A percentile compares a stretch with the other conserved stretches of the same genome.
phyloP scores from a whole-genome alignment of 2,113 vertebrate genomes.

The Vulpes lagopus region DNA sequence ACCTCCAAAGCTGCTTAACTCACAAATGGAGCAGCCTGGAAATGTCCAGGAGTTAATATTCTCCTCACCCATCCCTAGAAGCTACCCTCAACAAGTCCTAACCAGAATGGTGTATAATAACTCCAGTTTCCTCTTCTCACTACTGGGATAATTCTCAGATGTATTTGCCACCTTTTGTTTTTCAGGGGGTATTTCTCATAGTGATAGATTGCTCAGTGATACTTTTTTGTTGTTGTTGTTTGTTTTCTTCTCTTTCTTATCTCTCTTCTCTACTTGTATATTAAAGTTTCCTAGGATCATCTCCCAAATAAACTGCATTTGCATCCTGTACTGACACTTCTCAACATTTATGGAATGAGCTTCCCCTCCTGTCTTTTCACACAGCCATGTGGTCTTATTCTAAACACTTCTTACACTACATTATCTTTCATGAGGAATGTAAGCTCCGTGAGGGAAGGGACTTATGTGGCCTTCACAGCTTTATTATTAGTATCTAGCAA shows the following conservation, averaged over 20 bases:
- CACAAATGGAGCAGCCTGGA: not conserved
- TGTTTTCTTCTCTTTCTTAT: not conserved
- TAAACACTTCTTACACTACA: not conserved
- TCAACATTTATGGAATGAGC: not conserved
- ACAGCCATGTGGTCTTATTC: not conserved
- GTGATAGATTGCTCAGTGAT: not conserved
- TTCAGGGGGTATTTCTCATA: not conserved
- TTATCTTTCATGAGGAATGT: not conserved
- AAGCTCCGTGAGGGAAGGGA: not conserved
- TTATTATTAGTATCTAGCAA: not conserved
- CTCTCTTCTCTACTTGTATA: not conserved
- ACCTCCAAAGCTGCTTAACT: not conserved
- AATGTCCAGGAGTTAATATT: constrained; percentile 51
- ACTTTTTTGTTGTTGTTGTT: not conserved
- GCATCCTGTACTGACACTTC: not conserved
- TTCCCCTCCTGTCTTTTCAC: not conserved
- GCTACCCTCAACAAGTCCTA: not conserved
- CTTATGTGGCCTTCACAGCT: not conserved
- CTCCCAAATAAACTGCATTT: not conserved
- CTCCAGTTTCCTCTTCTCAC: not conserved
- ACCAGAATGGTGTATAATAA: not conserved
- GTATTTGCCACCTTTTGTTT: not conserved
- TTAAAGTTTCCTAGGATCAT: not conserved
- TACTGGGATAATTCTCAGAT: not conserved
- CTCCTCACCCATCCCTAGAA: not conserved